Evolutionary conservation across 1,140 invertebrate species (phyloP).

Genomic region (Drosophila bocqueti): DNA sequence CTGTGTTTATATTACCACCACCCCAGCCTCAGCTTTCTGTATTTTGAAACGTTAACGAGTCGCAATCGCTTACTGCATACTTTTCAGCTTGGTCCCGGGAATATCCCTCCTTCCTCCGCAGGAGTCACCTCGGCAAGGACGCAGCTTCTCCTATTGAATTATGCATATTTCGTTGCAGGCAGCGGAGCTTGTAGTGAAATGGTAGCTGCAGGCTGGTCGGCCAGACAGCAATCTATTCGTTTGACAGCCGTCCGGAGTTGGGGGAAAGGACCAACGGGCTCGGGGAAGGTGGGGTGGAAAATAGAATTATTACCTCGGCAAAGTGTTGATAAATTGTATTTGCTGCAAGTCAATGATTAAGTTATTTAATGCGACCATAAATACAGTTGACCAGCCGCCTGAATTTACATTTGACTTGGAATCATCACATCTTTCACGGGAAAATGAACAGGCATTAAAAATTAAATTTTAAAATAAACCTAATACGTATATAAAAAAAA

Average conservation of each 20-base stretch:
- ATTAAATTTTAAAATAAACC: not conserved
- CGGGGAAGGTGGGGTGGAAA: not conserved
- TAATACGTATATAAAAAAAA: not conserved
- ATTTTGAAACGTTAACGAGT: slow-evolving; percentile 65
- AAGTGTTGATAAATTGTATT: slow-evolving; percentile 41
- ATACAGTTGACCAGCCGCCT: not conserved
- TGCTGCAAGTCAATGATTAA: slow-evolving; percentile 31
- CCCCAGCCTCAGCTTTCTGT: not conserved
- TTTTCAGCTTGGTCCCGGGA: slow-evolving; percentile 39
- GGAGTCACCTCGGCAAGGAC: slow-evolving; percentile 15
- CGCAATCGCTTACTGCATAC: slow-evolving; percentile 59
- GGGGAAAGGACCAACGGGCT: not conserved
- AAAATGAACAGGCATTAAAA: not conserved
- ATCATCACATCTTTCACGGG: not conserved
- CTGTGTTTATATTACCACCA: not conserved
- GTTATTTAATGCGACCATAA: slow-evolving; percentile 20
- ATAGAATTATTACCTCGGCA: slow-evolving; percentile 35
- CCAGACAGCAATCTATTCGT: slow-evolving; percentile 57
- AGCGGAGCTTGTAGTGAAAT: slow-evolving; percentile 24
- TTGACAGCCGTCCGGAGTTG: slow-evolving; percentile 13
- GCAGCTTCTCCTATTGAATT: slow-evolving; percentile 62
- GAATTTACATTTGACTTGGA: not conserved
- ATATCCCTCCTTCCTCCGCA: slow-evolving; percentile 5
- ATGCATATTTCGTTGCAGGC: slow-evolving; percentile 68
- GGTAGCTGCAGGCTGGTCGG: slow-evolving; percentile 16